Conservation (phyloP, 1,140 invertebrate species). For the Camponotus pennsylvanicus region DNA sequence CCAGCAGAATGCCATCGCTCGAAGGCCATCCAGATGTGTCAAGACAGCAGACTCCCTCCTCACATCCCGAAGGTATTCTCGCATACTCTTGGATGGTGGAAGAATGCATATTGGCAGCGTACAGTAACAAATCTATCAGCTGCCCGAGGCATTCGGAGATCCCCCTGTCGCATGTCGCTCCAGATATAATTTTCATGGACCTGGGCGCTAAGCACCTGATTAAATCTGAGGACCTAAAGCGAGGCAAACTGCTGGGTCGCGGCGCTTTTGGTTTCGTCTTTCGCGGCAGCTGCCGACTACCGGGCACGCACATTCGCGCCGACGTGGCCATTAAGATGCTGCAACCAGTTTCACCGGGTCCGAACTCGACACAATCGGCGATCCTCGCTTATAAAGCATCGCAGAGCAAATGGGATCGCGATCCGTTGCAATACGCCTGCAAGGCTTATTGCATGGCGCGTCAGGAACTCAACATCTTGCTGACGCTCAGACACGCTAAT, state of each 20-base stretch:
- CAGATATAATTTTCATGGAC: slow-evolving; percentile 96
- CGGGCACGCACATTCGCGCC: slow-evolving; percentile 87
- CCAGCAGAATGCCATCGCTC: slow-evolving; percentile 93
- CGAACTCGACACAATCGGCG: slow-evolving; percentile 91
- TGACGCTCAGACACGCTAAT: slow-evolving; percentile 94
- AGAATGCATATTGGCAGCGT: slow-evolving; percentile 96
- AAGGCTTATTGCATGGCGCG: slow-evolving; percentile 98
- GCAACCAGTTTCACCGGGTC: slow-evolving; percentile 96
- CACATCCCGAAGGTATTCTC: slow-evolving; percentile 78
- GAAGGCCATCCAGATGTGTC: slow-evolving; percentile 90
- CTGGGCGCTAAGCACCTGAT: slow-evolving; percentile 93
- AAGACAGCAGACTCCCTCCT: slow-evolving; percentile 64
- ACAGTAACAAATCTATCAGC: slow-evolving; percentile 89
- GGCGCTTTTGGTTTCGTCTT: slow-evolving; percentile 99
- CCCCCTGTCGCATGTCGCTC: slow-evolving; percentile 91
- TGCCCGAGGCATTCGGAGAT: slow-evolving; percentile 93
- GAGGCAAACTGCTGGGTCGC: slow-evolving; percentile 94
- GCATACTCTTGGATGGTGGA: slow-evolving; percentile 95
- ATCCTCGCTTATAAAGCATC: slow-evolving; percentile 94
- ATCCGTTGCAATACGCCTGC: slow-evolving; percentile 96
- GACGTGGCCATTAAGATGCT: slow-evolving; percentile 98
- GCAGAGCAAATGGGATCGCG: slow-evolving; percentile 95
- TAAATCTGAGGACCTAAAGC: slow-evolving; percentile 92
- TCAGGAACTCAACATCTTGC: slow-evolving; percentile 96
- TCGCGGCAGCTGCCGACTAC: slow-evolving; percentile 91